These are phyloP conservation scores for Dorcus hopei DNA, from an alignment of 2,888 invertebrate species.

Conservation along the genomic window DNA sequence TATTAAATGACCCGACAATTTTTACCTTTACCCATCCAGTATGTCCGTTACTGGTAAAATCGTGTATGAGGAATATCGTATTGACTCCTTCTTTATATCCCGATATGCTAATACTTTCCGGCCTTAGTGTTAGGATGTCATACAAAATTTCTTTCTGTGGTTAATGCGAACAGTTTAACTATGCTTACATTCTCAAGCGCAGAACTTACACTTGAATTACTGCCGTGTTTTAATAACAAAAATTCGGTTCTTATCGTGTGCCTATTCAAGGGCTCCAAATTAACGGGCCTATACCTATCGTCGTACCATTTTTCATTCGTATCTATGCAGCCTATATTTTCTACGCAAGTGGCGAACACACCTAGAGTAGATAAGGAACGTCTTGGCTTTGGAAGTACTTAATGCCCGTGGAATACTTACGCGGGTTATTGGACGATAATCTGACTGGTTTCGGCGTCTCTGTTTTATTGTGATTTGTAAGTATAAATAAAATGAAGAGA, in stretches of 20 bases:
- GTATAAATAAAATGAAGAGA: conserved; percentile 12
- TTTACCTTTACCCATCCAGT: conserved; percentile 48
- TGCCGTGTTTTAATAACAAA: conserved; percentile 35
- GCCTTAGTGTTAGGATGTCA: conserved; percentile 25
- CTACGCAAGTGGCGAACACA: conserved; percentile 40
- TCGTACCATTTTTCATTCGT: conserved; percentile 46
- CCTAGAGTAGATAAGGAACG: conserved; percentile 20
- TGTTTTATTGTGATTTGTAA: conserved; percentile 1
- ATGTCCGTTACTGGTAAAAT: conserved; percentile 49
- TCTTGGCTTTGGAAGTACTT: too few relatives aligned
- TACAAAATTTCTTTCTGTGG: conserved; percentile 27
- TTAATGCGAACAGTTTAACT: not conserved
- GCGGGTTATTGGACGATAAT: conserved; percentile 14
- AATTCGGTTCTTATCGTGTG: conserved; percentile 48
- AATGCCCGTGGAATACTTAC: conserved; percentile 11
- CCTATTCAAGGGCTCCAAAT: conserved; percentile 43
- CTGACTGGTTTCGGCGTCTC: conserved; percentile 4
- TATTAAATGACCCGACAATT: not conserved
- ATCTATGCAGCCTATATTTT: conserved; percentile 45
- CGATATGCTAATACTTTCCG: conserved; percentile 34
- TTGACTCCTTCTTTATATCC: conserved; percentile 33
- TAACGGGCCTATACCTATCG: conserved; percentile 40
- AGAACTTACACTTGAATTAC: conserved; percentile 23
- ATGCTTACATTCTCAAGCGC: conserved; percentile 2
- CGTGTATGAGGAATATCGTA: conserved; percentile 45